These are phyloP conservation scores for Serripes groenlandicus DNA, from an alignment of 2,888 invertebrate species.

Conservation along the genomic window DNA sequence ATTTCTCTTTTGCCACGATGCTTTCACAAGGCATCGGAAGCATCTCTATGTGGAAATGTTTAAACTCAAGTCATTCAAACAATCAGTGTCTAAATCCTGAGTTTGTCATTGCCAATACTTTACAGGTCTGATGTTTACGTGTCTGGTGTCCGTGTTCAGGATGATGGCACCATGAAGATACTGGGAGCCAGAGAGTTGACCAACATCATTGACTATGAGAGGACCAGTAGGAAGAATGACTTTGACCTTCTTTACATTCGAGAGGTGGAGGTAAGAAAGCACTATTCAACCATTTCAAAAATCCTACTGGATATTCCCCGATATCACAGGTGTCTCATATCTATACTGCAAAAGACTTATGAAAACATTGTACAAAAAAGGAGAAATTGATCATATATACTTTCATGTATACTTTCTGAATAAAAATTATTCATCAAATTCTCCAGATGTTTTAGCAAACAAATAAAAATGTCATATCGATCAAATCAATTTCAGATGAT, in stretches of 20 bases:
- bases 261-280: constrained; percentile 68
- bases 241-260: constrained; percentile 74
- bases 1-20: not conserved
- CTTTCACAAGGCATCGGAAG: not conserved
- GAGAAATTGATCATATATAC: too few species aligned
- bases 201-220: constrained; percentile 48
- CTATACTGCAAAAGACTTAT: too few species aligned
- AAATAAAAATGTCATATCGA: too few species aligned
- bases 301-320: too few species aligned
- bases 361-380: too few species aligned
- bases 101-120: not conserved
- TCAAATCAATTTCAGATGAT: too few species aligned
- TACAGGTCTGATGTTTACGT: constrained; percentile 77
- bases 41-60: not conserved
- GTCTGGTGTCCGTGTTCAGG: constrained; percentile 62
- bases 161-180: constrained; percentile 8
- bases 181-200: constrained; percentile 33
- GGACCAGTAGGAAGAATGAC: constrained; percentile 46
- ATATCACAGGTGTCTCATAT: too few species aligned
- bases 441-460: too few species aligned
- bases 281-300: too few species aligned
- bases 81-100: too few species aligned
- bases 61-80: not conserved
- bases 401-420: too few species aligned
- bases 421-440: too few species aligned